Percentiles rank a stretch among this genome's conserved stretches.
These are phyloP conservation scores for Apodemia mormo DNA, from an alignment of 2,888 invertebrate species.

Conservation along the genomic window DNA sequence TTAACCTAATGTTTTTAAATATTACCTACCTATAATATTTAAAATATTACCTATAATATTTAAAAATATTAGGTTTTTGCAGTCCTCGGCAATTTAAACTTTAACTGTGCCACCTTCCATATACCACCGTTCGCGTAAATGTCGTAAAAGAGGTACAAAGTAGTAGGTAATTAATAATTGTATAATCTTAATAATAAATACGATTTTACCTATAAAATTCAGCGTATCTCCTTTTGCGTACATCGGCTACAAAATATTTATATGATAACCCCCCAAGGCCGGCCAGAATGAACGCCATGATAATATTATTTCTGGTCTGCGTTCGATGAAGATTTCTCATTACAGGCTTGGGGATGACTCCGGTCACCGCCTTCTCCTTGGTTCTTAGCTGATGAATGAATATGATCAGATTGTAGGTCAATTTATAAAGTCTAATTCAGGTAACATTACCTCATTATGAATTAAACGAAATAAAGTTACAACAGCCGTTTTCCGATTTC, in stretches of 20 bases:
- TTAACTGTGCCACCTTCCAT: too few relatives aligned
- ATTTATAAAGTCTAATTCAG: not conserved
- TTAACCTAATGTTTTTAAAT: too few relatives aligned
- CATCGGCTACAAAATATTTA: slow-evolving; percentile 81
- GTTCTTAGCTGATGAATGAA: not conserved
- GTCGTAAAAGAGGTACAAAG: too few relatives aligned
- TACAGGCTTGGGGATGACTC: slow-evolving; percentile 72
- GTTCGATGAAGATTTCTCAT: slow-evolving; percentile 86
- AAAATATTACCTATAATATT: too few relatives aligned
- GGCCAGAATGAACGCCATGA: slow-evolving; percentile 73
- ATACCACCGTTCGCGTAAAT: too few relatives aligned
- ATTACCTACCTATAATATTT: too few relatives aligned
- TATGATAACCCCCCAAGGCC: slow-evolving; percentile 70
- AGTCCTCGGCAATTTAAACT: too few relatives aligned
- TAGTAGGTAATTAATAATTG: too few relatives aligned
- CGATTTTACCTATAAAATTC: slow-evolving; percentile 89
- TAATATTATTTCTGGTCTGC: slow-evolving; percentile 85
- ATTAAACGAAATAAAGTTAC: too few relatives aligned
- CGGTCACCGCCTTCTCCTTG: not conserved
- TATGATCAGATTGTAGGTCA: not conserved
- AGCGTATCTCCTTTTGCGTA: slow-evolving; percentile 85
- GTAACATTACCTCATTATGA: too few relatives aligned
- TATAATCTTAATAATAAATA: not conserved
- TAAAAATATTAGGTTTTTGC: too few relatives aligned
- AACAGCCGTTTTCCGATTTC: too few relatives aligned